Evolutionary conservation across 2,888 invertebrate species (phyloP).

Genomic region (Parapristionchus giblindavisi): DNA sequence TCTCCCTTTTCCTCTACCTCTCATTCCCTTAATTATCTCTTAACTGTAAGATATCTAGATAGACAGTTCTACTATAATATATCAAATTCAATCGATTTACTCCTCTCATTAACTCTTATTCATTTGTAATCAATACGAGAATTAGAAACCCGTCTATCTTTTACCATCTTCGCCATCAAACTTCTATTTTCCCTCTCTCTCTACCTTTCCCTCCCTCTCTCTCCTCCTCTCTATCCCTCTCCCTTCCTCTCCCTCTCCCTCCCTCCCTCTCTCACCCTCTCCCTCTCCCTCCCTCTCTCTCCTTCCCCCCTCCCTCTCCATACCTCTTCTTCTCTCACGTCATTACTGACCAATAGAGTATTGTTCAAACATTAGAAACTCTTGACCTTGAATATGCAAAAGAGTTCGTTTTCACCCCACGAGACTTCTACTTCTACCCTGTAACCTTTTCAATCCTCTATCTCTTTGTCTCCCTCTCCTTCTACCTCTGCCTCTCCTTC

Average conservation of each 20-base stretch:
- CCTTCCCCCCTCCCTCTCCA: not conserved
- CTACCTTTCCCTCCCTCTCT: not conserved
- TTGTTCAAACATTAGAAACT: too few species aligned
- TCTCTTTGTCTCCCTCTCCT: not conserved
- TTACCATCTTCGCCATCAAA: not conserved
- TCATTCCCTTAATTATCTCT: too few species aligned
- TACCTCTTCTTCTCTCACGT: not conserved
- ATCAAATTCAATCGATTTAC: not conserved
- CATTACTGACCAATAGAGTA: too few species aligned
- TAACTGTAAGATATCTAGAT: not conserved
- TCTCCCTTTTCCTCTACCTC: not conserved
- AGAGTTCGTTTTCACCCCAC: too few species aligned
- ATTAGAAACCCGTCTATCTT: not conserved
- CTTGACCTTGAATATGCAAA: too few species aligned
- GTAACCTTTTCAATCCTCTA: too few species aligned
- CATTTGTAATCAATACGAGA: not conserved
- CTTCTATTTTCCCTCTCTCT: not conserved
- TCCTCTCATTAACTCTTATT: not conserved
- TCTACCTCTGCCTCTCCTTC: not conserved
- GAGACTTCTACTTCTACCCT: not conserved
- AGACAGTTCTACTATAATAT: not conserved
- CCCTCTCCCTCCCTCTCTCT: too few species aligned
- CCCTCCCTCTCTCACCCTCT: not conserved
- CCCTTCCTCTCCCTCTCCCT: not conserved
- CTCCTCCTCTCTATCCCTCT: not conserved